phyloP scores from a whole-genome alignment of 2,797 vertebrate genomes.

The Melanotaenia trifasciata region DNA sequence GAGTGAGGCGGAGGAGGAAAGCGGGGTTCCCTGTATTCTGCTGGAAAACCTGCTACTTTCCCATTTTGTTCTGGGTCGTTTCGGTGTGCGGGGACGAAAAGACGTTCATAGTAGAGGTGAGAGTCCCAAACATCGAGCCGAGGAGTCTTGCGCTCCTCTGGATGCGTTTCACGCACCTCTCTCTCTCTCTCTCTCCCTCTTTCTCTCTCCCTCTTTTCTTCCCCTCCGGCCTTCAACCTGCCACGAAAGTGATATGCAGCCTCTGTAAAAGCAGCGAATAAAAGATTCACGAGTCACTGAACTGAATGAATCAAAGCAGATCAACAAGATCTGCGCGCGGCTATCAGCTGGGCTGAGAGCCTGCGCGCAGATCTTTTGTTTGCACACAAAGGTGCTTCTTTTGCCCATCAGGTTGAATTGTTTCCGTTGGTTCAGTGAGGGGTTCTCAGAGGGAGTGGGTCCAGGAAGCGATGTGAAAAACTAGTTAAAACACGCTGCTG shows the following conservation, averaged over 20 bases:
- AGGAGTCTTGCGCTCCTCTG: conserved; percentile 19
- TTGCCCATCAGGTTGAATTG: conserved; percentile 26
- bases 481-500: not conserved
- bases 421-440: conserved; percentile 7
- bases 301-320: conserved; percentile 32
- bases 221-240: not conserved
- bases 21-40: conserved; percentile 77
- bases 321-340: not conserved
- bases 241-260: conserved; percentile 28
- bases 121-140: not conserved
- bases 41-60: conserved; percentile 84
- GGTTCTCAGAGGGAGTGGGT: too few relatives aligned
- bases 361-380: conserved; percentile 28
- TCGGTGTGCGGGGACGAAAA: conserved; percentile 83
- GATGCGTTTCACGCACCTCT: not conserved
- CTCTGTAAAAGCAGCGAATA: not conserved
- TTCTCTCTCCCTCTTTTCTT: too few relatives aligned
- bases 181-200: not conserved
- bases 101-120: conserved; percentile 84
- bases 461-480: too few relatives aligned
- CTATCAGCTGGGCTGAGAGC: not conserved
- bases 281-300: conserved; percentile 47
- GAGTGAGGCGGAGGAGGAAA: conserved; percentile 70
- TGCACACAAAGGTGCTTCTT: not conserved
- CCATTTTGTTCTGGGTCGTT: conserved; percentile 83